These are phyloP conservation scores for Psilopsiagon aurifrons DNA, from an alignment of 2,113 vertebrate species.

Conservation along the genomic window DNA sequence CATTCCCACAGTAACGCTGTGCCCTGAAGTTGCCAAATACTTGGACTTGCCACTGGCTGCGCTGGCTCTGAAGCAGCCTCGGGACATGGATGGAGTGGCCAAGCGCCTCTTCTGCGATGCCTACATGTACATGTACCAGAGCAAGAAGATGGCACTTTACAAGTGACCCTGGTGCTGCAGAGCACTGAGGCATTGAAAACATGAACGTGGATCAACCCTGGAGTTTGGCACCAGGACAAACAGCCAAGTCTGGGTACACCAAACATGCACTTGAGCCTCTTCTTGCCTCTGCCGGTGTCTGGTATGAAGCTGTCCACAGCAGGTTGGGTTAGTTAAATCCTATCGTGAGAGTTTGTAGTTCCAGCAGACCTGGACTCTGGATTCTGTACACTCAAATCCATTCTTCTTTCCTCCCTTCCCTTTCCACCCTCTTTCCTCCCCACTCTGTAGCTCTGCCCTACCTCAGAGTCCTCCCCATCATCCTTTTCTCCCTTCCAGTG, in stretches of 20 bases:
- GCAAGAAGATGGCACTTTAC: conserved; percentile 83
- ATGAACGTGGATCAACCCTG: not conserved
- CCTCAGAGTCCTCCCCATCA: not conserved
- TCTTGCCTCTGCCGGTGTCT: not conserved
- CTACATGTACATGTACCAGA: conserved; percentile 93
- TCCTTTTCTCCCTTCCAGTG: not conserved
- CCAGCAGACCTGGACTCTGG: not conserved
- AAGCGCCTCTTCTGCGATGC: conserved; percentile 91
- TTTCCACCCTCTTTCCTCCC: not conserved
- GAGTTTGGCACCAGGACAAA: not conserved
- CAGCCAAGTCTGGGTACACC: not conserved
- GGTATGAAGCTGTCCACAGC: not conserved
- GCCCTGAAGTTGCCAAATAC: conserved; percentile 84
- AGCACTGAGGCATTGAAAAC: rapidly evolving
- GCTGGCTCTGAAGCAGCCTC: conserved; percentile 80
- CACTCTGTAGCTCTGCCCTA: not conserved
- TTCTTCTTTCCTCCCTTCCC: not conserved
- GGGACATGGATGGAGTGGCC: conserved; percentile 88
- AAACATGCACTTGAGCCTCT: not conserved
- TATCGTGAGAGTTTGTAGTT: not conserved
- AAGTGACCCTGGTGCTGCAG: conserved; percentile 42
- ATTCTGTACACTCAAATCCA: not conserved
- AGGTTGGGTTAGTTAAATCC: not conserved
- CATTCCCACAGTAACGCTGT: conserved; percentile 81
- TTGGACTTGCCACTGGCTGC: conserved; percentile 75